Evolutionary conservation across 2,797 vertebrate genomes (phyloP).

Genomic region (Pseudocheirus occidentalis): DNA sequence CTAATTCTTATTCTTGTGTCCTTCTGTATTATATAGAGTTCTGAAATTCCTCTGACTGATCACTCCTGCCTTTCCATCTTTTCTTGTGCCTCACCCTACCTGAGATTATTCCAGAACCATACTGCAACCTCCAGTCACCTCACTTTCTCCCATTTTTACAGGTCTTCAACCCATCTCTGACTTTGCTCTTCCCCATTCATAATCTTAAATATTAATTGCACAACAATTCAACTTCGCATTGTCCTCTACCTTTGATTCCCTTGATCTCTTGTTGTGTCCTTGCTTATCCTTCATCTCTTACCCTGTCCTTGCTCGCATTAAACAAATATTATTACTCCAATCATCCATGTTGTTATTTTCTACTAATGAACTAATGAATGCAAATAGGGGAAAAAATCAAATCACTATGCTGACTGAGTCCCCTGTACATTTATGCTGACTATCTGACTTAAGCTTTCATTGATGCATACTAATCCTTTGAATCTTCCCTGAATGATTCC

Average conservation of each 20-base stretch:
- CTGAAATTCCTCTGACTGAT: not conserved
- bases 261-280: not conserved
- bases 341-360: not conserved
- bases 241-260: not conserved
- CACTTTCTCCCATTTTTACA: not conserved
- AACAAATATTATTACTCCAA: not conserved
- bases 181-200: not conserved
- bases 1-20: not conserved
- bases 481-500: not conserved
- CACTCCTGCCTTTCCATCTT: not conserved
- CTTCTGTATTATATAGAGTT: not conserved
- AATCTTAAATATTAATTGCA: not conserved
- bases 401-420: not conserved
- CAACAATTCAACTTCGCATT: not conserved
- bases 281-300: not conserved
- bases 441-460: not conserved
- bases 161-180: not conserved
- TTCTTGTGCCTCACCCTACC: not conserved
- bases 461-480: not conserved
- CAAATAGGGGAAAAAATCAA: not conserved
- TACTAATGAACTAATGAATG: not conserved
- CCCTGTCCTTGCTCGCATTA: not conserved
- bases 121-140: not conserved
- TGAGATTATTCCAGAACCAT: not conserved
- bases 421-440: not conserved